Base-by-base conservation (phyloP, 2,113 vertebrate genomes). In the Brienomyrus brachyistius region DNA sequence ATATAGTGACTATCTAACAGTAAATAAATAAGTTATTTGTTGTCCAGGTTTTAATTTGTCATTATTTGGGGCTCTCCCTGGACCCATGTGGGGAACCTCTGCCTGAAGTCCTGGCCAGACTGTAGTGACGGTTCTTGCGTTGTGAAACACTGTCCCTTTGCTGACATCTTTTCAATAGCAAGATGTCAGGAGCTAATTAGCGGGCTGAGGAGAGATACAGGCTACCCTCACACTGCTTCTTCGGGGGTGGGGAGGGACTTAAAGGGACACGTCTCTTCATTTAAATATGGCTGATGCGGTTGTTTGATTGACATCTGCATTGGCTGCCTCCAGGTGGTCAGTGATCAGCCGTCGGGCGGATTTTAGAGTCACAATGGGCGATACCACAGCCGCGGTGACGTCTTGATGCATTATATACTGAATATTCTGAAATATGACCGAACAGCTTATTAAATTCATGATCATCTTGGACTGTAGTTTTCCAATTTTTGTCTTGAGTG, bases 151-250 rank as follows among this genome's bases (percentile, higher is more conserved):
- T 40, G 5, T 43, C 74, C 35, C 31, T 43, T 40, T 19, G 15
- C 74, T 13, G 74, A 15, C 17, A 19, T 80, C 4, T 43, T 40
- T 43, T 50, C 54, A 31, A 21, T n/a, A 62, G 89, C 35, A 21
- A 52, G 51, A 80, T 80, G 82, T 56, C 17, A 23, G 59, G 89
- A 86, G 47, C 40, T 62, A 70, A 90, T 90, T 90, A 74, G 84
- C 54, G 31, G 83, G 89, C 50, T 62, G 89, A 43, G 80, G 52
- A 86, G 51, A 85, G 45, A 52, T 82, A 48, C 48, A 40, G 48
- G 52, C 80, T 66, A 31, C 84, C 89, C n/a, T 6, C 19, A 8
- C 59, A 48, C 62, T 4, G 62, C 2, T 70, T 88, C 59, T 82
- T 15, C 3, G 23, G 9, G 62, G n/a, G 9, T 7, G 70, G 31